Percentiles rank a stretch among this genome's conserved stretches.
Conservation (phyloP, 2,113 vertebrate species). For the Heterochromis multidens region DNA sequence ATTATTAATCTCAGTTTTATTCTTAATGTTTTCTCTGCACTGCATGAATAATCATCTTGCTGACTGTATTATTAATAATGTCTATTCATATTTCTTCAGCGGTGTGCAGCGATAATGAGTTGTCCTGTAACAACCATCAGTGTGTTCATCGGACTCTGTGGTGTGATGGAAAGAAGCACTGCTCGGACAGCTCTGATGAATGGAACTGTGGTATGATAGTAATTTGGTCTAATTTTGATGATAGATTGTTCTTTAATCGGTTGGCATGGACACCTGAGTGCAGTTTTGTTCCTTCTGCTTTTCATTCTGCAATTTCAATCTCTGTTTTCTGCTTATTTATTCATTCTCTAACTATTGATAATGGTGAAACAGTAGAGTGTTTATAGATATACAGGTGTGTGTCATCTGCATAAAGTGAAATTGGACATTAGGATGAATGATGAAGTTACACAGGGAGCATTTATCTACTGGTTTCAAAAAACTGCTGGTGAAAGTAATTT, state of each 20-base stretch:
- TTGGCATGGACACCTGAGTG: rapidly evolving
- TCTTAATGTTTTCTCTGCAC: neutral
- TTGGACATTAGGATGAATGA: neutral
- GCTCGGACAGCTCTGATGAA: constrained; percentile 91
- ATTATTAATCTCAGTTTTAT: neutral
- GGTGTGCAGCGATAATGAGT: constrained; percentile 82
- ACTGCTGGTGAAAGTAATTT: neutral
- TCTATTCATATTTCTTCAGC: constrained; percentile 62
- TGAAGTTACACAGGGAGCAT: neutral
- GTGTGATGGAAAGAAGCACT: constrained; percentile 89
- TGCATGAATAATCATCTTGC: rapidly evolving
- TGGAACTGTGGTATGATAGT: constrained; percentile 86
- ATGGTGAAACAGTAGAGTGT: rapidly evolving
- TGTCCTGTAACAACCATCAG: constrained; percentile 87
- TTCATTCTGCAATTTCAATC: neutral
- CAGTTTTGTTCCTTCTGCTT: neutral
- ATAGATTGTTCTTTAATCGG: neutral
- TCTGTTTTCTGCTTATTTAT: neutral
- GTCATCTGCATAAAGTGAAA: neutral
- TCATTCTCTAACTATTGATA: neutral
- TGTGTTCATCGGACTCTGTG: constrained; percentile 86
- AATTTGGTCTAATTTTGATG: rapidly evolving
- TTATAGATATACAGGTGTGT: rapidly evolving
- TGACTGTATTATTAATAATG: neutral
- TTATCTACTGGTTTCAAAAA: neutral